Percentiles rank a stretch among this genome's conserved stretches.
Conservation (phyloP, 1,140 invertebrate species). For the Manduca sexta region DNA sequence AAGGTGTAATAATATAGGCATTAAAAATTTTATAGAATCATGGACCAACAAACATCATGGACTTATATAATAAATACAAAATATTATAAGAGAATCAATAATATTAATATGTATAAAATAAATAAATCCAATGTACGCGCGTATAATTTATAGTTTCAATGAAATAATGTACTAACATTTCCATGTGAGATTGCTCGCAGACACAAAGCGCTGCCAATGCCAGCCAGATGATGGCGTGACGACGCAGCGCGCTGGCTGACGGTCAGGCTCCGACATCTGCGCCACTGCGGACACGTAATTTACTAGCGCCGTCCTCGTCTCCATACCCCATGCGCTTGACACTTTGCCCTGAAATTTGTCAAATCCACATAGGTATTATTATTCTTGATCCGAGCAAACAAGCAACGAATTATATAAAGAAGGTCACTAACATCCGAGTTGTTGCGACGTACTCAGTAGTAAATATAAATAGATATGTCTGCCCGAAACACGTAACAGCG, state of each 20-base stretch:
- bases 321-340: conserved; percentile 88
- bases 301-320: conserved; percentile 93
- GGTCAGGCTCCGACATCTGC: conserved; percentile 82
- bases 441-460: background rate
- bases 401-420: background rate
- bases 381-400: too few species aligned
- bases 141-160: background rate
- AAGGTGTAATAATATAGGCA: too few species aligned
- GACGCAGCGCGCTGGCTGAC: conserved; percentile 84
- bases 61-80: too few species aligned
- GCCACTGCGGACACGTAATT: conserved; percentile 92
- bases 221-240: conserved; percentile 90
- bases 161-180: conserved; percentile 73
- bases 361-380: background rate
- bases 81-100: too few species aligned
- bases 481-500: background rate
- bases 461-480: background rate
- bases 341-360: conserved; percentile 81
- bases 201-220: conserved; percentile 95
- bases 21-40: too few species aligned
- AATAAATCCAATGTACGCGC: too few species aligned
- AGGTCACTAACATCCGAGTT: background rate
- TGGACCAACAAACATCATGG: too few species aligned
- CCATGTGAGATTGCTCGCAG: conserved; percentile 92
- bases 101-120: too few species aligned